Percentiles rank a stretch among this genome's conserved stretches.
Evolutionary conservation across 2,113 vertebrate genomes (phyloP).

Genomic region (Lutjanus erythropterus): DNA sequence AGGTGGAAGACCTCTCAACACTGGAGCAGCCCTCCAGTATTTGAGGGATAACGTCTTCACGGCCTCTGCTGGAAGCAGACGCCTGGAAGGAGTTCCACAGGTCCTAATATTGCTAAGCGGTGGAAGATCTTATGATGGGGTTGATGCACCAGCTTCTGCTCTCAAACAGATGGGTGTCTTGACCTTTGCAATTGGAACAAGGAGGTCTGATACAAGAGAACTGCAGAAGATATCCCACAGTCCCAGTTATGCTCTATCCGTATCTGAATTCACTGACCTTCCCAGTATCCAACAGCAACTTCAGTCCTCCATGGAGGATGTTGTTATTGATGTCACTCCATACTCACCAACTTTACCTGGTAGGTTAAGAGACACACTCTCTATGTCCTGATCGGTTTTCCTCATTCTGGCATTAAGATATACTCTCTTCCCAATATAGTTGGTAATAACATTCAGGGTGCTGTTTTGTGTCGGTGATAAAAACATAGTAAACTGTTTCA

Average conservation of each 20-base stretch:
- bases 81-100: conserved; percentile 83
- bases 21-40: conserved; percentile 85
- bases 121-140: conserved; percentile 64
- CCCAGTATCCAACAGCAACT: conserved; percentile 60
- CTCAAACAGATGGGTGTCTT: conserved; percentile 61
- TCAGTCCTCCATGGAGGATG: conserved; percentile 25
- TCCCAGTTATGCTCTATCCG: conserved; percentile 3
- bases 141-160: conserved; percentile 54
- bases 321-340: conserved; percentile 1
- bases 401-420: no score
- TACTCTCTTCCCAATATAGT: no score
- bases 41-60: conserved; percentile 83
- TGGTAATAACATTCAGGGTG: no score
- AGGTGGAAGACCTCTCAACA: conserved; percentile 79
- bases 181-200: conserved; percentile 32
- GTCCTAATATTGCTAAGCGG: conserved; percentile 74
- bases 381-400: no score
- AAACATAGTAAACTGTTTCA: no score
- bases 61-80: conserved; percentile 85
- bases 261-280: conserved; percentile 80
- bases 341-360: conserved; percentile 19
- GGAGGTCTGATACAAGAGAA: neutral
- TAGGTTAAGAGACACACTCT: conserved; percentile 25
- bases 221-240: conserved; percentile 53
- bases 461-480: no score